Evolutionary conservation across 2,113 vertebrate genomes (phyloP), one percentile per base, ranked within the genome.

Genomic region (Petaurus breviceps): DNA sequence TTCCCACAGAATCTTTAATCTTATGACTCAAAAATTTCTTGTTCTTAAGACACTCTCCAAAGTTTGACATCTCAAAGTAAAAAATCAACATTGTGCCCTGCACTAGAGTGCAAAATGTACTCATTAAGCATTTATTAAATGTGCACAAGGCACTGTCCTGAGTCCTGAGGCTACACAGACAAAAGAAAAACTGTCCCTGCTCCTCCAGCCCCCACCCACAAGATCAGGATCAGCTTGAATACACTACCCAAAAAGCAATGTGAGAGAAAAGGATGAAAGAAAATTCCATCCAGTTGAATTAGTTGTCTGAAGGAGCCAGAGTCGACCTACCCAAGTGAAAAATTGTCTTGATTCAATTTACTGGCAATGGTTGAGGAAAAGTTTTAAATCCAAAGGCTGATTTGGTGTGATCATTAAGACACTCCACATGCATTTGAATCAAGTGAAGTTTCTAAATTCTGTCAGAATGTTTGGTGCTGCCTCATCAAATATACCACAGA

Each of bases 341-440:
- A 84, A 84, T 84, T 84, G 19, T 43, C 68, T 84, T 84, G 68
- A 84, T 84, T 94, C 28, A 93, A 92, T 97, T 96, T 97, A 94
- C 55, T 91, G 49, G 51, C 37, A 52, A 3, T 96, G 37, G 50
- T 95, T 94, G 92, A 5, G 22, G 4, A n/a, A 37, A 68, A 54
- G 57, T 55, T 54, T n/a, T 4, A 93, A 68, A 92, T 89, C 94
- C 25, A 89, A 50, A 50, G 92, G 90, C n/a, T 94, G 43, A 43
- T 90, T 96, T 61, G 55, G 90, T 1, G 92, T 26, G 50, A 14
- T 96, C 97, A 96, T 93, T 92, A 95, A 92, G 92, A 96, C 91
- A 92, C 84, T 91, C 94, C 96, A 14, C 54, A 89, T 95, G 93
- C 94, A 51, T 94, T 57, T 95, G 54, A 96, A 84, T 97, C 94